Evolutionary conservation across 1,140 invertebrate genomes (phyloP).

Genomic region (Drosophila punjabiensis): DNA sequence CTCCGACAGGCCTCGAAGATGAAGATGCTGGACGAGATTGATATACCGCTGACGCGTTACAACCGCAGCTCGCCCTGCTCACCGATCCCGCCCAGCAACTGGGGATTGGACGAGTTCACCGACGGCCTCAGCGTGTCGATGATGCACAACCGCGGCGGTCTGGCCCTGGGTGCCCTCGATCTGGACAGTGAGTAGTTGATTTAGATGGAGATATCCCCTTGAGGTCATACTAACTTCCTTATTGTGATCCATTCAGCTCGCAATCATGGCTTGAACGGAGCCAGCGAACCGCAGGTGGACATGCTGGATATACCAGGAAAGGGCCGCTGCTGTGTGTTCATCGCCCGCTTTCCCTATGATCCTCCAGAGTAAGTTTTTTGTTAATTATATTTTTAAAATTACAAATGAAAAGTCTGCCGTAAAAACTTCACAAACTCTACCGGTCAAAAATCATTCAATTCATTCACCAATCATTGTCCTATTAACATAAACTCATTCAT

Average conservation of each 20-base stretch:
- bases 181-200: slow-evolving; percentile 86
- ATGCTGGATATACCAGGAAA: slow-evolving; percentile 97
- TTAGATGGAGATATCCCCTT: neutral
- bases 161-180: slow-evolving; percentile 86
- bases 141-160: slow-evolving; percentile 87
- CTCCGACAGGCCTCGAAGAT: slow-evolving; percentile 87
- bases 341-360: slow-evolving; percentile 97
- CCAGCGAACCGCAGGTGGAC: slow-evolving; percentile 89
- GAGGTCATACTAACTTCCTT: neutral
- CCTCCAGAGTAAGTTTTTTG: slow-evolving; percentile 89
- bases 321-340: slow-evolving; percentile 96
- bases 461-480: slow-evolving; percentile 7
- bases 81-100: slow-evolving; percentile 86
- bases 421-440: neutral
- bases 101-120: slow-evolving; percentile 89
- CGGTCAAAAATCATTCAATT: neutral
- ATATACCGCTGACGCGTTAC: slow-evolving; percentile 87
- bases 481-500: neutral
- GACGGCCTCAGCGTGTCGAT: slow-evolving; percentile 87
- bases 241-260: slow-evolving; percentile 48
- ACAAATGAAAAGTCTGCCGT: neutral
- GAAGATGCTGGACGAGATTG: slow-evolving; percentile 90
- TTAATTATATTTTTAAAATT: too few relatives aligned
- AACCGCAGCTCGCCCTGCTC: slow-evolving; percentile 89
- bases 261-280: slow-evolving; percentile 76